These are phyloP conservation scores for Drosophila littoralis DNA, from an alignment of 1,140 invertebrate genomes.

Conservation along the genomic window DNA sequence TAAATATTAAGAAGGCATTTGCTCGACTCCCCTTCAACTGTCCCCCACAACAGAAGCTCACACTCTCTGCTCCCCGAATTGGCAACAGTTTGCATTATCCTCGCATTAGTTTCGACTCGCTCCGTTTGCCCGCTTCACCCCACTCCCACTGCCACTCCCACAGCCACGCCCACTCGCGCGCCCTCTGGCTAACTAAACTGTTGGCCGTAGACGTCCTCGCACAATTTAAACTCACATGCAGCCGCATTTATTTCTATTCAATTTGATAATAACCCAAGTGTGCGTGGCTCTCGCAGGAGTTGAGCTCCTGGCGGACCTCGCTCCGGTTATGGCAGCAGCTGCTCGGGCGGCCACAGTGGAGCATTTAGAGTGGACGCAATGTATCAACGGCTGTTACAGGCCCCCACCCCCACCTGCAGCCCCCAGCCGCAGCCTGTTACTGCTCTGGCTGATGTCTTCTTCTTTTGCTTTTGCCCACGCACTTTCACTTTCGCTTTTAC, in stretches of 20 bases:
- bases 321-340: constrained; percentile 51
- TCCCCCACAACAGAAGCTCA: not conserved
- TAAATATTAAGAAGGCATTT: no score
- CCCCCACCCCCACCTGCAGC: not conserved
- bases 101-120: not conserved
- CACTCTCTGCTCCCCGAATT: not conserved
- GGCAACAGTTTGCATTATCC: not conserved
- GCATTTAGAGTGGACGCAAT: constrained; percentile 79
- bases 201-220: not conserved
- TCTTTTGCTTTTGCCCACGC: constrained; percentile 22
- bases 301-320: constrained; percentile 15
- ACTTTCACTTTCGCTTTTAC: constrained; percentile 31
- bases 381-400: constrained; percentile 68
- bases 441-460: constrained; percentile 35
- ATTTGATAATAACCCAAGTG: constrained; percentile 78
- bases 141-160: not conserved
- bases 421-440: not conserved
- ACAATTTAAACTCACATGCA: constrained; percentile 75
- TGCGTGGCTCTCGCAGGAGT: constrained; percentile 41
- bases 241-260: constrained; percentile 81
- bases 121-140: not conserved
- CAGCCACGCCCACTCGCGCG: no score
- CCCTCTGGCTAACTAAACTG: not conserved
- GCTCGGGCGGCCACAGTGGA: constrained; percentile 63
- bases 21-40: not conserved